Evolutionary conservation across 1,140 invertebrate species (phyloP).

Genomic region (Drosophila seguyi): DNA sequence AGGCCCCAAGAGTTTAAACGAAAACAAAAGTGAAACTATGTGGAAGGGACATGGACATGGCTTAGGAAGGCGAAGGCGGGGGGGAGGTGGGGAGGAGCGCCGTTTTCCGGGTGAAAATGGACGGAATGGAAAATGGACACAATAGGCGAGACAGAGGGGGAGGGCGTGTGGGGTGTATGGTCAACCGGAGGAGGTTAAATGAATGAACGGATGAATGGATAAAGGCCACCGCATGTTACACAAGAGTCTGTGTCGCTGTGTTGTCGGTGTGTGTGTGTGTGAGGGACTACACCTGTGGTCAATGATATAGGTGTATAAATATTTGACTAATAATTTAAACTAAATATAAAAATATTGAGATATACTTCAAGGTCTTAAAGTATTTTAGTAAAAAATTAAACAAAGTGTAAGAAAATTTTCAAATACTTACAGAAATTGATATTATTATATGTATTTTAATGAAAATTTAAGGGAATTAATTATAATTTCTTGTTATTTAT

Average conservation of each 20-base stretch:
- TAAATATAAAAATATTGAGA: neutral
- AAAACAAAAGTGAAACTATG: constrained; percentile 82
- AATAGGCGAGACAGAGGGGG: constrained; percentile 26
- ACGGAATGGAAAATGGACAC: constrained; percentile 38
- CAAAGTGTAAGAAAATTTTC: neutral
- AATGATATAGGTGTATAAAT: neutral
- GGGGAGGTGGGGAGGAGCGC: neutral
- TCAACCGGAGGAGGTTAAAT: constrained; percentile 74
- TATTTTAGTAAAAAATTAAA: neutral
- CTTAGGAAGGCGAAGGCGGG: neutral
- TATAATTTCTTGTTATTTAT: neutral
- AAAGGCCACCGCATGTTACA: constrained; percentile 80
- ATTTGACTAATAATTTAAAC: neutral
- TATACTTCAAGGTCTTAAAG: neutral
- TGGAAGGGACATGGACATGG: constrained; percentile 2
- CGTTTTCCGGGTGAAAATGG: constrained; percentile 15
- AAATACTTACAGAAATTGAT: too few species aligned
- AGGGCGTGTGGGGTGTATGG: constrained; percentile 38
- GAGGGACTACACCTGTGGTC: constrained; percentile 5
- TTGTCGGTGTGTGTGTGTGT: constrained; percentile 5
- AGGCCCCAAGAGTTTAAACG: constrained; percentile 59
- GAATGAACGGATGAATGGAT: constrained; percentile 83
- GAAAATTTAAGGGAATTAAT: neutral
- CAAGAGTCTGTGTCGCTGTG: constrained; percentile 63
- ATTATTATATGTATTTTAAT: neutral